Base-by-base conservation (phyloP, 2,797 vertebrate species). In the Chelonia mydas region DNA sequence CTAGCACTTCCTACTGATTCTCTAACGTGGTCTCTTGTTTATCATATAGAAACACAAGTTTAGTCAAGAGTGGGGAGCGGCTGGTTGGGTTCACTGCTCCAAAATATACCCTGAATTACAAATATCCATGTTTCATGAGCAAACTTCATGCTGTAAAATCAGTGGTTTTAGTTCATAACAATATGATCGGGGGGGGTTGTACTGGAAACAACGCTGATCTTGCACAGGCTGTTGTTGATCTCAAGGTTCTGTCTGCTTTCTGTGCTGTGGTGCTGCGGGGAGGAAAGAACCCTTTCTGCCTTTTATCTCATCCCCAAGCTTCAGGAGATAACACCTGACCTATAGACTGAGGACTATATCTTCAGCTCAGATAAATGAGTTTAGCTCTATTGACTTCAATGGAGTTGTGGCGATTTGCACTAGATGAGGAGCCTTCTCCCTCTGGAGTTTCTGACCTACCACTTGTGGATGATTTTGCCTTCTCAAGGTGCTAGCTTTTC, bases 91-190 rank as follows among this genome's bases (percentile, higher is more conserved):
- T 80, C 33, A 65, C 90, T 10, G 1, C 83, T 84, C 79, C 59
- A 51, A 51, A 84, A 53, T 68, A 49, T 11, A 2, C 31, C 11
- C 57, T 45, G 80, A 95, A 79, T 93, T 96, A 95, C 95, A 90
- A 53, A 25, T 41, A 88, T 81, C 68, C 21, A 54, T 61, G 74
- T 12, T 50, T 89, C 94, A 94, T 95, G 88, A 97, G 82, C 89
- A 86, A 96, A 96, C 94, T 49, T 45, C 0, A 10, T 49, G 74
- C 61, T 49, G 13, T 93, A 41, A 57, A 77, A 45, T 89, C 90
- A 87, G 49, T 82, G 86, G 92, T 96, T 97, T 92, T 49, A 50
- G 7, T 87, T 25, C 49, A 90, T 96, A 86, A 90, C 76, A 88
- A 1, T 1, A 15, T 68, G 86, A 89, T 78, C 85, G 85, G 90